Evolutionary conservation across 1,140 invertebrate genomes (phyloP).

Genomic region (Nymphalis io): DNA sequence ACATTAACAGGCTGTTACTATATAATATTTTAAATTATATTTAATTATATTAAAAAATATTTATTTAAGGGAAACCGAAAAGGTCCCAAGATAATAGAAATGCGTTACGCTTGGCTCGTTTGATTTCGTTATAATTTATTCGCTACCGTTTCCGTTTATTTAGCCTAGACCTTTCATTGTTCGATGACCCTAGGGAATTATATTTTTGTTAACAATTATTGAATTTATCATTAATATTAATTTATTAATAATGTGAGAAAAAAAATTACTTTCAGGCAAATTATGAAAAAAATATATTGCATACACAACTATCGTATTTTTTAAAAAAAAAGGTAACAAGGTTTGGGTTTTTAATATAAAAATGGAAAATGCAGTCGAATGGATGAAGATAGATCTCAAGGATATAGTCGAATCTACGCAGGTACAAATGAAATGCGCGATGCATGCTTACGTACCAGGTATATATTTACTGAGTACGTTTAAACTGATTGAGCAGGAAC

Average conservation of each 20-base stretch:
- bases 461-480: neutral
- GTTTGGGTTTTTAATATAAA: neutral
- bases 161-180: neutral
- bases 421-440: too few relatives aligned
- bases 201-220: neutral
- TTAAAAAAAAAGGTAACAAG: neutral
- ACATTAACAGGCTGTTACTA: too few relatives aligned
- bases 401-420: too few relatives aligned
- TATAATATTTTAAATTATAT: too few relatives aligned
- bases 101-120: conserved; percentile 3
- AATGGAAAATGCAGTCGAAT: too few relatives aligned
- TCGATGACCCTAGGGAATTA: neutral
- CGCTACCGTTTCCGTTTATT: conserved; percentile 4
- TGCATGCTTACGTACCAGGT: neutral
- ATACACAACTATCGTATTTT: too few relatives aligned
- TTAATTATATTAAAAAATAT: too few relatives aligned
- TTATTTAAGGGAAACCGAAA: too few relatives aligned
- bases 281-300: too few relatives aligned
- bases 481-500: conserved; percentile 17
- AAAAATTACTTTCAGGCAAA: too few relatives aligned
- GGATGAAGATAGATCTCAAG: too few relatives aligned
- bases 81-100: neutral
- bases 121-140: conserved; percentile 10
- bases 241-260: too few relatives aligned
- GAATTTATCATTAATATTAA: neutral